phyloP scores from a whole-genome alignment of 2,888 invertebrate genomes.

The Heliconius cydno region DNA sequence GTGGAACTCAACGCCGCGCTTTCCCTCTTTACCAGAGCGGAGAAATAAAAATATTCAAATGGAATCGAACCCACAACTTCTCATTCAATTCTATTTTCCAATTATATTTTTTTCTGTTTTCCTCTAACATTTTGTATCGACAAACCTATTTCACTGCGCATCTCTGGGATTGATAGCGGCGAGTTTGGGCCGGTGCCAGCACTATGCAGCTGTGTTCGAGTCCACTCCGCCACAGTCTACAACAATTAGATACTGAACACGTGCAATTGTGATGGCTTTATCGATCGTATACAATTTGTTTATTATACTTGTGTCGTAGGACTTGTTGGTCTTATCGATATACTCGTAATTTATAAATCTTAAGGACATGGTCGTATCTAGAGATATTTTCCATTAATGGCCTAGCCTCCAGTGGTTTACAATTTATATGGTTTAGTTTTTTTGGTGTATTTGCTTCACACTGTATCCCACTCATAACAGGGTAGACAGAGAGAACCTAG shows the following conservation, averaged over 20 bases:
- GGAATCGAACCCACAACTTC: too few relatives aligned
- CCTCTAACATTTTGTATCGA: conserved; percentile 29
- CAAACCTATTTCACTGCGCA: conserved; percentile 29
- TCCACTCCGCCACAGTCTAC: conserved; percentile 24
- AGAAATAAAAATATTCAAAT: too few relatives aligned
- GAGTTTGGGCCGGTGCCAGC: conserved; percentile 37
- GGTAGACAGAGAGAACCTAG: background rate
- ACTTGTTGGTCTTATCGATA: background rate
- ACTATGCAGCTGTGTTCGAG: conserved; percentile 37
- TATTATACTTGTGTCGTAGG: background rate
- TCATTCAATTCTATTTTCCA: too few relatives aligned
- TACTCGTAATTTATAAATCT: background rate
- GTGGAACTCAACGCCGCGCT: too few relatives aligned
- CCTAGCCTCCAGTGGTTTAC: background rate
- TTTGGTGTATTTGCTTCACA: too few relatives aligned
- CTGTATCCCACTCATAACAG: too few relatives aligned
- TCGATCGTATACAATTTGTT: conserved; percentile 13
- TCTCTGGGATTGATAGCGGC: conserved; percentile 34
- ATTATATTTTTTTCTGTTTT: background rate
- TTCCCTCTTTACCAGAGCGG: too few relatives aligned
- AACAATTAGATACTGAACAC: conserved; percentile 32
- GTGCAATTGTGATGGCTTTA: conserved; percentile 21
- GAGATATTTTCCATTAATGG: too few relatives aligned
- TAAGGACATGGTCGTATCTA: background rate
- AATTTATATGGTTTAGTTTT: background rate